Base-by-base conservation (phyloP, 2,888 invertebrate genomes). In the Hipparchia sbordonii region DNA sequence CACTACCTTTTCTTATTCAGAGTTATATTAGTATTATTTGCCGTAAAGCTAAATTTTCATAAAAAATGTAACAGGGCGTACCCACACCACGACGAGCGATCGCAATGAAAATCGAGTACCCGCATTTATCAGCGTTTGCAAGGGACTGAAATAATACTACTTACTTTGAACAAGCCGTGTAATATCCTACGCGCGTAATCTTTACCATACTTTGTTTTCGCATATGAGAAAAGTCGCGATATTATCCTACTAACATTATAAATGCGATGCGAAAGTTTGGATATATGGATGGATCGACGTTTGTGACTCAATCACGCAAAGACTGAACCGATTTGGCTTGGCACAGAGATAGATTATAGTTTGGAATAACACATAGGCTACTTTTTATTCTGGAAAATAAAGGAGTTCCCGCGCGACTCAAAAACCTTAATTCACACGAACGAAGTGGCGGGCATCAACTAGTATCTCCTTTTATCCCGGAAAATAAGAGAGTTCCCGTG, bases 41-140 rank as follows among this genome's bases (percentile, higher is more conserved):
- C 70, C 68, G 74, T 73, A 56, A 73, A 70, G 65, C 70, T 77
- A 78, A 77, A 76, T 79, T 78, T 77, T 77, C 76, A 79, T 79
- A 80, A 79, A 79, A 80, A 78, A 76, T 78, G 77, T 76, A 70
- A 62, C 69, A 65, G 65, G 62, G 72, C 69, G 63, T 76, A 66
- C 23, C 23, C 23, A 23, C 71, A 65, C 71, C 70, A 67, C 70
- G 68, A 74, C 71, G 74, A 76, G 71, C 74, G 78, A 74, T 74
- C 72, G 79, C 80, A 79, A 81, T 81, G 80, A 80, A 79, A 80
- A 80, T 79, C 79, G 80, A 81, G 80, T 79, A 72, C 71, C 73
- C 70, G 75, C 79, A 81, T 82, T 78, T 80, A 79, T 81, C 79
- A 78, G 76, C 66, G 79, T 79, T 79, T 76, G 76, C 67, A 72